These are phyloP conservation scores for Forficula auricularia DNA, from an alignment of 1,140 invertebrate species.

Conservation along the genomic window DNA sequence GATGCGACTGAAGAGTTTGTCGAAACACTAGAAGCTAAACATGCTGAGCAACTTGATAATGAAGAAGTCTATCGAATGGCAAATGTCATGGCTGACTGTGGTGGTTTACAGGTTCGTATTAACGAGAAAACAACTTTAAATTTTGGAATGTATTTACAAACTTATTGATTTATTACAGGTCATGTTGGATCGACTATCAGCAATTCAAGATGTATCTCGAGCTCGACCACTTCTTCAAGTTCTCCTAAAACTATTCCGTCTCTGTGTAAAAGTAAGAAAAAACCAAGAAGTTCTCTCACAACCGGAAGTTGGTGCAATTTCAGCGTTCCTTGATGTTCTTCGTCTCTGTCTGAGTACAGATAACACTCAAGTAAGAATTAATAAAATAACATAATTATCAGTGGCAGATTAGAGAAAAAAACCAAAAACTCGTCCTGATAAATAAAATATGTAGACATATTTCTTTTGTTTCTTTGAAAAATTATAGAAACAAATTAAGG, in stretches of 20 bases:
- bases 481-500: too few species aligned
- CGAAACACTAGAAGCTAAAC: constrained; percentile 77
- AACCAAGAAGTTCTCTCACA: constrained; percentile 50
- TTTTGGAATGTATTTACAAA: not conserved
- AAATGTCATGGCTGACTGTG: constrained; percentile 62
- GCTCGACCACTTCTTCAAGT: constrained; percentile 67
- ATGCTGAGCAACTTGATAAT: constrained; percentile 78
- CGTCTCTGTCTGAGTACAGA: constrained; percentile 32
- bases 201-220: constrained; percentile 49
- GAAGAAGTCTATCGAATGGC: constrained; percentile 78
- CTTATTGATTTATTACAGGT: constrained; percentile 27
- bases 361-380: constrained; percentile 3
- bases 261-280: constrained; percentile 60
- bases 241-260: constrained; percentile 63
- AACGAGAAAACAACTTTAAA: constrained; percentile 3
- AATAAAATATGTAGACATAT: too few species aligned
- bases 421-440: too few species aligned
- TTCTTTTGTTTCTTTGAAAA: too few species aligned
- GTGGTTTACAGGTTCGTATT: constrained; percentile 54
- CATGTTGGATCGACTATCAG: constrained; percentile 50
- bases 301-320: constrained; percentile 48
- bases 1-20: constrained; percentile 98
- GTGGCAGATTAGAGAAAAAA: too few species aligned
- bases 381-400: too few species aligned
- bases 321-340: constrained; percentile 45